phyloP scores from a whole-genome alignment of 2,113 vertebrate species.

The Suncus etruscus region DNA sequence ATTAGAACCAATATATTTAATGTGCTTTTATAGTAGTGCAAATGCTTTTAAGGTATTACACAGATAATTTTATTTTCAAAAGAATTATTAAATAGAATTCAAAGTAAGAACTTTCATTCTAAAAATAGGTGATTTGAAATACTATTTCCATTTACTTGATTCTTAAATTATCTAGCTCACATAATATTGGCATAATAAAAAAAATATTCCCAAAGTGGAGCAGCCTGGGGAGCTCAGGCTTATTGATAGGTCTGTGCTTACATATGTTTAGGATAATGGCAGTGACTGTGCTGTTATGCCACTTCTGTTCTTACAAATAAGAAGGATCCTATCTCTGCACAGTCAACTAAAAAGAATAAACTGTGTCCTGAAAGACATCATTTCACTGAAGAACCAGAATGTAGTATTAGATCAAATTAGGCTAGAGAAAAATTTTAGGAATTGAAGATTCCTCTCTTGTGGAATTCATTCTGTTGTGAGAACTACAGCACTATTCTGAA shows the following conservation, averaged over 20 bases:
- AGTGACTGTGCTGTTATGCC: background rate
- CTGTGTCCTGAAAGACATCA: background rate
- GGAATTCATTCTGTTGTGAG: background rate
- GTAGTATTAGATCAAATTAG: background rate
- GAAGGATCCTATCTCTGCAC: background rate
- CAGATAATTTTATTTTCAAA: conserved; percentile 72
- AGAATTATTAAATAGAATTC: conserved; percentile 71
- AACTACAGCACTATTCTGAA: background rate
- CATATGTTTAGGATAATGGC: background rate
- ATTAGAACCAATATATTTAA: conserved; percentile 71
- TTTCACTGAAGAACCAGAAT: background rate
- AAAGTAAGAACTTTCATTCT: conserved; percentile 58
- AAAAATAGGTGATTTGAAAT: conserved; percentile 55
- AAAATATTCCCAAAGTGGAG: conserved; percentile 50
- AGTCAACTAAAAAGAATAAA: background rate
- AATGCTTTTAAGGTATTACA: conserved; percentile 63
- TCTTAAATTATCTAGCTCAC: conserved; percentile 35
- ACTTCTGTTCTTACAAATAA: too few species aligned
- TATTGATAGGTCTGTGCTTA: background rate
- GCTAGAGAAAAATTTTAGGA: background rate
- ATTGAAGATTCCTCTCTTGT: fast-evolving
- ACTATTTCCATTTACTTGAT: conserved; percentile 62
- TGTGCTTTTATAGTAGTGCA: conserved; percentile 53
- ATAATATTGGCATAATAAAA: conserved; percentile 45
- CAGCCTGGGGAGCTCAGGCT: background rate